Percentiles rank a stretch among this genome's conserved stretches.
Conservation (phyloP, 2,113 vertebrate species). For the Puntigrus tetrazona region DNA sequence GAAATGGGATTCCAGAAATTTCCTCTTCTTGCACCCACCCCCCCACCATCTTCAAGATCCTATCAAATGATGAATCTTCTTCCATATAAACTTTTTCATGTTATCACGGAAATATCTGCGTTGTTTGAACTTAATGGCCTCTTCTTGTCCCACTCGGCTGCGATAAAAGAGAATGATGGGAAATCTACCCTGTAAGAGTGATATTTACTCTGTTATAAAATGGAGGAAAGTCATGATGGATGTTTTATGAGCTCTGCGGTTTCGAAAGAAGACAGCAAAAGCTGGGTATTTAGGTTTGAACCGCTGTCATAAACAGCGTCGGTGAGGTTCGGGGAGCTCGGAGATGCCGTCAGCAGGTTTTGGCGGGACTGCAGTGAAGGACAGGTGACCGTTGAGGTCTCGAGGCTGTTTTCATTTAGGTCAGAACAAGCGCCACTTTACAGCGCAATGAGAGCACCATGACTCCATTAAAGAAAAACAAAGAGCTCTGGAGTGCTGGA, state of each 20-base stretch:
- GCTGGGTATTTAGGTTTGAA: constrained; percentile 19
- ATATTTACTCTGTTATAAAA: constrained; percentile 60
- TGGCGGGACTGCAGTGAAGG: constrained; percentile 47
- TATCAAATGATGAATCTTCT: constrained; percentile 74
- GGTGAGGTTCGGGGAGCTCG: not conserved
- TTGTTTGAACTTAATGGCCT: constrained; percentile 69
- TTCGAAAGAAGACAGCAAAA: constrained; percentile 19
- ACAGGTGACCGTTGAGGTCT: constrained; percentile 59
- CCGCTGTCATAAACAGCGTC: not conserved
- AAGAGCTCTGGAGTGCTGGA: constrained; percentile 48
- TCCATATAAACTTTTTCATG: constrained; percentile 70
- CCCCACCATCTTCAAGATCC: constrained; percentile 66
- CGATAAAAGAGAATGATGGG: constrained; percentile 68
- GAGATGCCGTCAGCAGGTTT: constrained; percentile 49
- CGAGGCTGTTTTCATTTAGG: constrained; percentile 62
- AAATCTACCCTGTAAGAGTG: constrained; percentile 63
- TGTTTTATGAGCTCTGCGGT: constrained; percentile 21
- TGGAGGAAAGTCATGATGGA: constrained; percentile 15
- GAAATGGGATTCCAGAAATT: constrained; percentile 80
- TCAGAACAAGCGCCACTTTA: constrained; percentile 60
- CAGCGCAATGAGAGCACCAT: constrained; percentile 55
- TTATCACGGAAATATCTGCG: constrained; percentile 70
- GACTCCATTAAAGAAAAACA: constrained; percentile 62
- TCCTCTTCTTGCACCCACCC: constrained; percentile 73
- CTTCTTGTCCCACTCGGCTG: constrained; percentile 61